Base-by-base conservation (phyloP, 2,797 vertebrate species). In the Percopsis omiscomaycus region DNA sequence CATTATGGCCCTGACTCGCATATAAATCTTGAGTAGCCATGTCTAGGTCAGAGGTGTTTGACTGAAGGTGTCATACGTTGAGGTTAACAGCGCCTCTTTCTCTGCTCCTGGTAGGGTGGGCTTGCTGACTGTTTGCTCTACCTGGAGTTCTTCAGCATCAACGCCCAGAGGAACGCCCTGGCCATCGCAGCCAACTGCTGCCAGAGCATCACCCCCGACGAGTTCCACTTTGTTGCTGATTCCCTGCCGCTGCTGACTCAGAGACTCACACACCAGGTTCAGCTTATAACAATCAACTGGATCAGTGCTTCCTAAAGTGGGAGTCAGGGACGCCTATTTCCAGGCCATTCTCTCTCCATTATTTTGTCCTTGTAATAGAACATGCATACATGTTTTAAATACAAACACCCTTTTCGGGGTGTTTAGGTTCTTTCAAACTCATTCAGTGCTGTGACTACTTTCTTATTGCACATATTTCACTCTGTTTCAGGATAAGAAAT, bases 91-190 rank as follows among this genome's bases (percentile, higher is more conserved):
- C 22, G 22, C 22, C 11, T 12, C 9, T 52, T 16, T 5, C 53
- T 54, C 30, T 48, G 27, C 10, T 59, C 44, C 71, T 27, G 83
- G 83, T 82, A 96, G 98, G 95, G 97, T 82, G 98, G 98, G 67
- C 91, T 99, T 67, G 98, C 98, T 44, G 95, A 96, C 89, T 99
- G 97, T 84, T 93, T 99, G 87, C 91, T 98, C 37, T 99, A 98
- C 88, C 91, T 99, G 77, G 98, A 99, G 81, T 99, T 99, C 92
- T 99, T 99, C 88, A 99, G 98, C 91, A 99, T 99, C 89, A 99
- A 99, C 73, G 98, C 98, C 83, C 98, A 99, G 92, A 95, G 98
- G 90, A 99, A 99, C 55, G 98, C 98, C 4, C 87, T 99, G 87
- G 98, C 98, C 81, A 99, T 99, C 37, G 97, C 98, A 76, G 97